phyloP scores from a whole-genome alignment of 2,113 vertebrate species.

The Podarcis muralis region DNA sequence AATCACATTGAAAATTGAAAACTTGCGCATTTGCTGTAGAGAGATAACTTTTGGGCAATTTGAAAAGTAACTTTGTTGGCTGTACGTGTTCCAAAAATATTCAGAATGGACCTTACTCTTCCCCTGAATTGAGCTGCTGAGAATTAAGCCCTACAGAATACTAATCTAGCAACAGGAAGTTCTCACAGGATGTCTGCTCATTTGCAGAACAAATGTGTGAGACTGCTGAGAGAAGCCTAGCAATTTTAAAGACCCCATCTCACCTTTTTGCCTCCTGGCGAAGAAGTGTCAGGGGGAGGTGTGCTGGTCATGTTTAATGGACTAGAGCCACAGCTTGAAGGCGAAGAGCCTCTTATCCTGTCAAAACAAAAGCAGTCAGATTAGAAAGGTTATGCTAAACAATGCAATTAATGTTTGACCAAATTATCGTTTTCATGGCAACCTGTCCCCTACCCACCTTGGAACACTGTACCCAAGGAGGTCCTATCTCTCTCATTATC shows the following conservation, averaged over 20 bases:
- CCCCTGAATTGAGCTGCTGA: no score
- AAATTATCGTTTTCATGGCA: not conserved
- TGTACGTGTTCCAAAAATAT: not conserved
- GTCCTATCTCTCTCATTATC: no score
- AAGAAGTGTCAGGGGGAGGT: constrained; percentile 92
- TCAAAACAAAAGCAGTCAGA: not conserved
- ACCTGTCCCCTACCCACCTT: no score
- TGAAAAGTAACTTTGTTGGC: not conserved
- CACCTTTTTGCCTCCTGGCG: constrained; percentile 95
- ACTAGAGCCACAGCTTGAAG: constrained; percentile 97
- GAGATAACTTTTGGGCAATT: not conserved
- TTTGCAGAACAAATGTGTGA: not conserved
- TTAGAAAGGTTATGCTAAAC: not conserved
- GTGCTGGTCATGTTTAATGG: constrained; percentile 97
- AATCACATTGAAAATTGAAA: not conserved
- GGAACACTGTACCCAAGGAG: not conserved
- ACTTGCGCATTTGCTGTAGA: not conserved
- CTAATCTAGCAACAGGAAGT: not conserved
- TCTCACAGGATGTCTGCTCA: not conserved
- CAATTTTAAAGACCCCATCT: not conserved
- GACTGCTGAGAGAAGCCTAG: not conserved
- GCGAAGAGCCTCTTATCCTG: constrained; percentile 96
- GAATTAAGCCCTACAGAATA: not conserved
- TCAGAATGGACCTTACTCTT: not conserved
- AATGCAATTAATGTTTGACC: not conserved